Base-by-base conservation (phyloP, 1,140 invertebrate species). In the Drosophila navojoa region DNA sequence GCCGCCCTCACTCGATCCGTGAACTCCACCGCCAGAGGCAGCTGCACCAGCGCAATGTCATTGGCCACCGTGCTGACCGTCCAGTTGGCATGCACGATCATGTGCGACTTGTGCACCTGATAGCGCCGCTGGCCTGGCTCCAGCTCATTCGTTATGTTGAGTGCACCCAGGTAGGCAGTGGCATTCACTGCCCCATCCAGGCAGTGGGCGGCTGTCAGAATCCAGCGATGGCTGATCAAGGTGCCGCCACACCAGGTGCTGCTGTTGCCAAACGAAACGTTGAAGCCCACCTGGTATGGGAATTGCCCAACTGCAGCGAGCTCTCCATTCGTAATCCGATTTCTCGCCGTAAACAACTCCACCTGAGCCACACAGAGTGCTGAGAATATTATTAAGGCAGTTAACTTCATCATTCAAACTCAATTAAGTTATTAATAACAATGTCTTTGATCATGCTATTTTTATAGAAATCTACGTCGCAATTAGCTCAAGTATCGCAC, bases 191-290 rank as follows among this genome's bases (percentile, higher is more conserved):
- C 79, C 0, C 27, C 53, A 13, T 79, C 68, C 50, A 75, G 40
- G 62, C 81, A 87, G 38, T 87, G 82, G 0, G 81, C 82, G 3
- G 81, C 82, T 0, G 82, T 87, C 10, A 86, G 19, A 32, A 87
- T 71, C 67, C 74, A 84, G 4, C 52, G 59, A 19, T 81, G 71
- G 0, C 69, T 68, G 35, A 80, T 77, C 50, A 80, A 44, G 16
- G 72, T 76, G 5, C 80, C 79, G 7, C 79, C 79, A n/a, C 81
- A 82, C 79, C 79, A 81, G 25, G 52, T 59, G 72, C 38, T 76
- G 10, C 45, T 19, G 7, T 71, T 79, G 2, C 70, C 71, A 25
- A 62, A 76, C 5, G 77, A 79, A 4, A 79, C 6, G 22, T 93
- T 91, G 29, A 89, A 44, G 16, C 84, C 84, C 2, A 64, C 81